These are phyloP conservation scores for Penaeus japonicus DNA, from an alignment of 1,140 invertebrate genomes.

Conservation along the genomic window DNA sequence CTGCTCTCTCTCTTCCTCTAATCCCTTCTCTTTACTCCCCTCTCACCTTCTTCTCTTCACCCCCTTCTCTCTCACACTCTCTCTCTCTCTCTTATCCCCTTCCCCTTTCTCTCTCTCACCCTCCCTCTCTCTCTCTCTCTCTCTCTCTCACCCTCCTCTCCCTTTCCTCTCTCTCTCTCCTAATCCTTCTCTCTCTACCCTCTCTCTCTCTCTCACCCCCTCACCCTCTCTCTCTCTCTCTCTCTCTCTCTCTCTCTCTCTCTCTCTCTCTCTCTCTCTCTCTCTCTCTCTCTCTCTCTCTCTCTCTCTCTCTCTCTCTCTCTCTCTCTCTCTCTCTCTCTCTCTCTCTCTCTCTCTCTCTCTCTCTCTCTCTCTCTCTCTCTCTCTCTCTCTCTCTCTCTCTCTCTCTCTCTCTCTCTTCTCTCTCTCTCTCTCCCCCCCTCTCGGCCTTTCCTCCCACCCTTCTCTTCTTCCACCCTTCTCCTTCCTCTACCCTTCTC, in stretches of 20 bases:
- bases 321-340: background rate
- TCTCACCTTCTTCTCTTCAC: background rate
- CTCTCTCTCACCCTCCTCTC: background rate
- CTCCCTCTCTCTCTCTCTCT: background rate
- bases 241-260: background rate
- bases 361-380: background rate
- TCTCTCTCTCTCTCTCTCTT: background rate
- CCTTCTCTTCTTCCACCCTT: background rate
- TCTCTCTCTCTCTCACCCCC: background rate
- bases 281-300: background rate
- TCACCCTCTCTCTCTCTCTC: background rate
- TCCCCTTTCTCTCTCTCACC: background rate
- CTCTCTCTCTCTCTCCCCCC: background rate
- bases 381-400: background rate
- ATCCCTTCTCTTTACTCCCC: background rate
- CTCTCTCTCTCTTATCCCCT: too few relatives aligned
- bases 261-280: background rate
- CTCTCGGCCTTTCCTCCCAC: too few relatives aligned
- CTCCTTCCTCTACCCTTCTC: background rate
- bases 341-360: background rate
- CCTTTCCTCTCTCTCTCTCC: background rate
- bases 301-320: background rate
- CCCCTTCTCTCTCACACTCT: background rate
- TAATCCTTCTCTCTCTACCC: background rate
- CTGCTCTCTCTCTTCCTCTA: too few relatives aligned